Percentiles rank a stretch among this genome's conserved stretches.
Conservation (phyloP, 1,140 invertebrate genomes). For the Bombus consobrinus region DNA sequence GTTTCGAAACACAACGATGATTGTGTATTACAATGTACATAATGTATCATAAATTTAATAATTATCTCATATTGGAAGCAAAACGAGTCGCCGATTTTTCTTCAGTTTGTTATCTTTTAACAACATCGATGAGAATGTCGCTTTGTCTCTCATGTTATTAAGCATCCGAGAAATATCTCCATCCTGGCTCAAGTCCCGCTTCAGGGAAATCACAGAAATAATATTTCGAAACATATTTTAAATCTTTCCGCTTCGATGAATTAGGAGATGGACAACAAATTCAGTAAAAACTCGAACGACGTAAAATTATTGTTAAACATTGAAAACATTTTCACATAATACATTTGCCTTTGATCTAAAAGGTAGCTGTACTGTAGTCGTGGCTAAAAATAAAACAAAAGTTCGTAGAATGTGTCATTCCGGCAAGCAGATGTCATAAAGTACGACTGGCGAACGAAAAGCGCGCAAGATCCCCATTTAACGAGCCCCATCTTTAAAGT, state of each 20-base stretch:
- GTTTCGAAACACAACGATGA: neutral
- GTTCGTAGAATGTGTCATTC: neutral
- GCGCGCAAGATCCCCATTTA: neutral
- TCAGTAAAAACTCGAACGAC: too few species aligned
- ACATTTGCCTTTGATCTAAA: too few species aligned
- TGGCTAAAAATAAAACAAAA: neutral
- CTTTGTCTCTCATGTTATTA: neutral
- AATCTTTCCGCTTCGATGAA: too few species aligned
- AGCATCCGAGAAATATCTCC: neutral
- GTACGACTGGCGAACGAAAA: neutral
- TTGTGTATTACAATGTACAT: too few species aligned
- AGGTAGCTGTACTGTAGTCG: too few species aligned
- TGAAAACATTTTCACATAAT: too few species aligned
- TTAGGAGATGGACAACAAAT: too few species aligned
- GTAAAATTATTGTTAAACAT: too few species aligned
- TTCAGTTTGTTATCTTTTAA: neutral
- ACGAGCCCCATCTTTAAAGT: neutral
- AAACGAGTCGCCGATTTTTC: neutral
- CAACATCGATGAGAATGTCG: neutral
- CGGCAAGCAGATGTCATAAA: neutral
- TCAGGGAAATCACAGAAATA: neutral
- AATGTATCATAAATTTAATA: neutral
- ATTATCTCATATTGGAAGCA: neutral
- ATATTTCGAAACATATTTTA: too few species aligned
- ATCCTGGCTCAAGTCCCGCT: neutral